A percentile compares a stretch with the other conserved stretches of the same genome.
Evolutionary conservation across 2,888 invertebrate genomes (phyloP).

Genomic region (Pilophorus perplexus): DNA sequence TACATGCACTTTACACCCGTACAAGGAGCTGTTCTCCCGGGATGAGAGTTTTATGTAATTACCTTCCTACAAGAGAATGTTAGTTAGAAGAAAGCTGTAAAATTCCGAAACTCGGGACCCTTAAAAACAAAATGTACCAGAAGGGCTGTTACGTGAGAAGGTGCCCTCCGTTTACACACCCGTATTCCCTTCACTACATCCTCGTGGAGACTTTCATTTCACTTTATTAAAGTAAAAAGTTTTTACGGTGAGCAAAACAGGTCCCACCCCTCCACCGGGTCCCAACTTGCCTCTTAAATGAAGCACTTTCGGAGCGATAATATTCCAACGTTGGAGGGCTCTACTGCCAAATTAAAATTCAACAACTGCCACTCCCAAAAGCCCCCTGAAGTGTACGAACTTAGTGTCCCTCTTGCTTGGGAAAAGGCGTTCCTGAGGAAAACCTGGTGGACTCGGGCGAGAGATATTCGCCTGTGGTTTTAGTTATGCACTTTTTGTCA

Average conservation of each 20-base stretch:
- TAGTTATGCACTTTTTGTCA: too few relatives aligned
- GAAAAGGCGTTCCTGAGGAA: not conserved
- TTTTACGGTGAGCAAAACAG: constrained; percentile 9
- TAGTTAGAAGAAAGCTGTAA: too few relatives aligned
- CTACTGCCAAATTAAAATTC: constrained; percentile 17
- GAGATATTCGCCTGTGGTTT: not conserved
- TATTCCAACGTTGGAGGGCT: not conserved
- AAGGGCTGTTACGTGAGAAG: too few relatives aligned
- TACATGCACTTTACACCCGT: too few relatives aligned
- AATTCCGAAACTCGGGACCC: too few relatives aligned
- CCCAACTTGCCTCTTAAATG: not conserved
- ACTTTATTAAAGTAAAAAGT: constrained; percentile 19
- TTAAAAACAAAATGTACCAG: too few relatives aligned
- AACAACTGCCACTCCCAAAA: constrained; percentile 8
- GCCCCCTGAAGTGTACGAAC: too few relatives aligned
- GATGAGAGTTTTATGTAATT: too few relatives aligned
- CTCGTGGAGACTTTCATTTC: not conserved
- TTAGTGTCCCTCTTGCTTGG: too few relatives aligned
- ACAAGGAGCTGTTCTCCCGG: too few relatives aligned
- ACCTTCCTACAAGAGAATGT: too few relatives aligned
- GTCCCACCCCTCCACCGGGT: not conserved
- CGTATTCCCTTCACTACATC: not conserved
- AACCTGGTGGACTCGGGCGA: not conserved
- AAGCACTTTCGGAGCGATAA: constrained; percentile 17
- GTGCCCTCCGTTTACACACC: not conserved